Conservation (phyloP, 2,797 vertebrate genomes). For the Megaceryle alcyon region DNA sequence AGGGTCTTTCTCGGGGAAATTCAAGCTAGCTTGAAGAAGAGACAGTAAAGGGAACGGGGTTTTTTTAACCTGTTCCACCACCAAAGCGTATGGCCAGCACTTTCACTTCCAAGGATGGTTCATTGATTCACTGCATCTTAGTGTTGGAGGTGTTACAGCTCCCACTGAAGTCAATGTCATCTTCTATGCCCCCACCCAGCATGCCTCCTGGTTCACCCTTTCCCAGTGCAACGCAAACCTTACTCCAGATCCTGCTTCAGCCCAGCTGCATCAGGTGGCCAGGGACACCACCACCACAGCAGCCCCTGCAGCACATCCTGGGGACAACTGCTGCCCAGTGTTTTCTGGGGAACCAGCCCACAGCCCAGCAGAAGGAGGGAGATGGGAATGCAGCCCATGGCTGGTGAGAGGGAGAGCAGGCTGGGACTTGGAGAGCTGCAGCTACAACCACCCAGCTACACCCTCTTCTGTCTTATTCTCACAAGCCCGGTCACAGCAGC, state of each 20-base stretch:
- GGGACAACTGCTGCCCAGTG: background rate
- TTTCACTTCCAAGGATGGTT: background rate
- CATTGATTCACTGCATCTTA: background rate
- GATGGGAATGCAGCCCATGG: accelerated
- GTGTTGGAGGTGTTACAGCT: background rate
- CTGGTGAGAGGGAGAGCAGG: background rate
- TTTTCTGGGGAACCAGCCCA: background rate
- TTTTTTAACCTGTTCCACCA: background rate
- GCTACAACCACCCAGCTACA: background rate
- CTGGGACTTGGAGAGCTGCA: background rate
- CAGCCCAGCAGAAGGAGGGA: background rate
- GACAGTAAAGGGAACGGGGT: background rate
- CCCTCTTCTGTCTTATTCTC: background rate
- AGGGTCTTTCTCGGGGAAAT: background rate
- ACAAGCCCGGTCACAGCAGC: accelerated
- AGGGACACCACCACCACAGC: background rate
- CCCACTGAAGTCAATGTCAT: background rate
- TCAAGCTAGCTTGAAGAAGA: background rate
- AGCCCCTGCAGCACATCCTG: background rate
- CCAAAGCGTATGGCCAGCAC: background rate
- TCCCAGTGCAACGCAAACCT: background rate
- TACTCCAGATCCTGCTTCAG: background rate
- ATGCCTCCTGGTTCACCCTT: background rate
- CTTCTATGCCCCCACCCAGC: background rate
- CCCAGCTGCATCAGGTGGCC: background rate